phyloP scores from a whole-genome alignment of 2,888 invertebrate genomes.

The Nesidiocoris tenuis region DNA sequence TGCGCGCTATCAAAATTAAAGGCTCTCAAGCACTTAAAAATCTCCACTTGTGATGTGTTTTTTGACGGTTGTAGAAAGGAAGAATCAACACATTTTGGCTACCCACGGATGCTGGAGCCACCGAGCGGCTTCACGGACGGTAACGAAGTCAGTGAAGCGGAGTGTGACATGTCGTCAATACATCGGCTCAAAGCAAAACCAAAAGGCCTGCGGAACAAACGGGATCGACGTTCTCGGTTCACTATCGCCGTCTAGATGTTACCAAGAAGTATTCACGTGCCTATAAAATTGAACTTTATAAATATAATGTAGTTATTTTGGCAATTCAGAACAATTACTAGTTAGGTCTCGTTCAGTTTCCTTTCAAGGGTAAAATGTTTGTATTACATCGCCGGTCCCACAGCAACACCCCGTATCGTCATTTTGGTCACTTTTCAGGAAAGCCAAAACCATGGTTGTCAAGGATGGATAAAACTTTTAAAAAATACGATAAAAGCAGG shows the following conservation, averaged over 20 bases:
- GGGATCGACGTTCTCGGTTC: conserved; percentile 46
- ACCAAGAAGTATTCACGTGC: conserved; percentile 6
- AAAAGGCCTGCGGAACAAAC: conserved; percentile 44
- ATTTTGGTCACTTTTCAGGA: no score
- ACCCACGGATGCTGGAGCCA: conserved; percentile 50
- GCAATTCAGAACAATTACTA: neutral
- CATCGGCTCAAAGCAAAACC: conserved; percentile 46
- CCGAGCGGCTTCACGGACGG: conserved; percentile 51
- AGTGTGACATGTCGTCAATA: conserved; percentile 51
- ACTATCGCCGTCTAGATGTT: conserved; percentile 45
- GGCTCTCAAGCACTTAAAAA: no score
- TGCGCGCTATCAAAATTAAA: no score
- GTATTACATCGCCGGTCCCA: no score
- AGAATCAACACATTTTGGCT: conserved; percentile 44
- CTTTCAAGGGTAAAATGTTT: no score
- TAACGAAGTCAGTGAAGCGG: conserved; percentile 50
- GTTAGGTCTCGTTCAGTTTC: neutral
- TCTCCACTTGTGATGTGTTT: no score
- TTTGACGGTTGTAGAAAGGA: conserved; percentile 45
- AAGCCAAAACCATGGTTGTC: no score
- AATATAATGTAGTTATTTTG: neutral
- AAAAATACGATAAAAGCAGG: no score
- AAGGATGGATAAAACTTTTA: no score
- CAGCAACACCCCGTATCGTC: no score
- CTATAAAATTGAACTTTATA: conserved; percentile 22